A percentile compares a stretch with the other conserved stretches of the same genome.
Evolutionary conservation across 2,888 invertebrate species (phyloP).

Genomic region (Synergus gifuensis): DNA sequence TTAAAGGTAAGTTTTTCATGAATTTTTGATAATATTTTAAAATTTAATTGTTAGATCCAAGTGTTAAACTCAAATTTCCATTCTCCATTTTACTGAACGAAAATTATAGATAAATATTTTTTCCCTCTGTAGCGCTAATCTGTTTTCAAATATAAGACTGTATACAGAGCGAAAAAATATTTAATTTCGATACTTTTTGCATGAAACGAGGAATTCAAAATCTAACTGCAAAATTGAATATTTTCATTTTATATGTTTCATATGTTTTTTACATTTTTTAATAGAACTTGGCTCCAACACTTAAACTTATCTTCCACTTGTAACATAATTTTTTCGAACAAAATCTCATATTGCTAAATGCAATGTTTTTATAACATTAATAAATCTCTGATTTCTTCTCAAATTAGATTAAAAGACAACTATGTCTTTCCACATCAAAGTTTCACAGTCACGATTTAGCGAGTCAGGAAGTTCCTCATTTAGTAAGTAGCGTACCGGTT

Average conservation of each 20-base stretch:
- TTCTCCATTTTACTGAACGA: neutral
- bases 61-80: no score
- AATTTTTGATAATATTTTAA: neutral
- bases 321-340: neutral
- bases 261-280: no score
- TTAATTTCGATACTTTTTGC: no score
- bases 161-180: no score
- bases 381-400: neutral
- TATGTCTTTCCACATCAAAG: neutral
- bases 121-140: no score
- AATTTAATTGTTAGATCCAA: neutral
- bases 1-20: slow-evolving; percentile 10
- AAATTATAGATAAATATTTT: no score
- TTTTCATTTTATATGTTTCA: no score
- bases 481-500: slow-evolving; percentile 60
- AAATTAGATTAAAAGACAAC: slow-evolving; percentile 16
- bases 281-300: no score
- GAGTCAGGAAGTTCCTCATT: slow-evolving; percentile 37
- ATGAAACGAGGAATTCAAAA: no score
- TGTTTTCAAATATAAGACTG: no score
- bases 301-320: no score
- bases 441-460: slow-evolving; percentile 45
- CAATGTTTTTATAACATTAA: neutral
- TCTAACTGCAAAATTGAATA: no score
- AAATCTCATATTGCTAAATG: neutral